Conservation (phyloP, 2,888 invertebrate species). For the Nomada hirtipes region DNA sequence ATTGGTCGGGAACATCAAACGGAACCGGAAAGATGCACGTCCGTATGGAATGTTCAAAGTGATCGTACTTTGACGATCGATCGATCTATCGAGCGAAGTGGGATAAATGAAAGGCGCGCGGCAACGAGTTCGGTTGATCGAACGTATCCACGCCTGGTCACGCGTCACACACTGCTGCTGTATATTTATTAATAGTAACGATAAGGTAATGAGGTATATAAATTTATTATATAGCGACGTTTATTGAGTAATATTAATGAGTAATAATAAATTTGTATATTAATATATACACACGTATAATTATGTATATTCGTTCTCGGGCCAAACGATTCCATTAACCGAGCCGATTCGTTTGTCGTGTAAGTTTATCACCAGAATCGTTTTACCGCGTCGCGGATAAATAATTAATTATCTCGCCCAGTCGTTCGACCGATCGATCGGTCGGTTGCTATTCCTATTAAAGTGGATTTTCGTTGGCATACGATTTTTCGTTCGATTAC, state of each 20-base stretch:
- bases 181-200: constrained; percentile 69
- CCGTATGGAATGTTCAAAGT: constrained; percentile 12
- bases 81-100: constrained; percentile 20
- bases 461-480: constrained; percentile 29
- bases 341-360: constrained; percentile 31
- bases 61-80: background rate
- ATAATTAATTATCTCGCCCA: constrained; percentile 7
- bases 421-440: constrained; percentile 28
- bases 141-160: constrained; percentile 43
- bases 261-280: constrained; percentile 66
- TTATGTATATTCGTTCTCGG: constrained; percentile 63
- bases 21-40: constrained; percentile 11
- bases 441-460: background rate
- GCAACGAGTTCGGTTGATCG: constrained; percentile 62
- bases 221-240: constrained; percentile 69
- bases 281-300: constrained; percentile 63
- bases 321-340: constrained; percentile 61
- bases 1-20: constrained; percentile 11
- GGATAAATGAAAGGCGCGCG: constrained; percentile 3
- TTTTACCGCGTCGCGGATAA: constrained; percentile 16
- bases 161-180: constrained; percentile 59
- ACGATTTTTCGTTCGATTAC: constrained; percentile 7
- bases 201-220: constrained; percentile 68
- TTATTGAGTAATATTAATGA: constrained; percentile 69
- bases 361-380: background rate